Evolutionary conservation across 2,797 vertebrate species (phyloP).

Genomic region (Megaceryle alcyon): DNA sequence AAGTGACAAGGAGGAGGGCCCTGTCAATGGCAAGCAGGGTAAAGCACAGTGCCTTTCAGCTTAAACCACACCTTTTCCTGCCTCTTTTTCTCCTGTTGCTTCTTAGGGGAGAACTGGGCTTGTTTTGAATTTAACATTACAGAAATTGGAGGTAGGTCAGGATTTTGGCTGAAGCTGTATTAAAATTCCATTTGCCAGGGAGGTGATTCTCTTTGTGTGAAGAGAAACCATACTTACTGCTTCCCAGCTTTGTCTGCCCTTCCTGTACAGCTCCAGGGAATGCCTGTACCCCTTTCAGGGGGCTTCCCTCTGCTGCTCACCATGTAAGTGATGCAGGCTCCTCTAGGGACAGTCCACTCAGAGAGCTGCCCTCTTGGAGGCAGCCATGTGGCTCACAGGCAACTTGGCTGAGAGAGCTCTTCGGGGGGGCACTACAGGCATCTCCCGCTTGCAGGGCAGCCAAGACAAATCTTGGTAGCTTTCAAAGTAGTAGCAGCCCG

Average conservation of each 20-base stretch:
- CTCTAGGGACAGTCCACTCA: accelerated
- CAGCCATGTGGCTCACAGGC: accelerated
- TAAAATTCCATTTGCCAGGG: background rate
- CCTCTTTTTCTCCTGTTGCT: background rate
- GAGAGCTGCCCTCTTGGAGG: background rate
- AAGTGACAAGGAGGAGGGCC: slow-evolving; percentile 84
- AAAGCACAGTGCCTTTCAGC: background rate
- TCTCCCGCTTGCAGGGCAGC: background rate
- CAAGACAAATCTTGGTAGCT: background rate
- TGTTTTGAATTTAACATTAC: background rate
- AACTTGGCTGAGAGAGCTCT: background rate
- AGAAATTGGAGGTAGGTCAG: background rate
- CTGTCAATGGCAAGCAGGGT: slow-evolving; percentile 79
- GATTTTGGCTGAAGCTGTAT: background rate
- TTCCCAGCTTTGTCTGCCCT: background rate
- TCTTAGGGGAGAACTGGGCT: background rate
- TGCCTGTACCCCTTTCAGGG: background rate
- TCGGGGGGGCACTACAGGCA: background rate
- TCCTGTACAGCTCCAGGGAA: background rate
- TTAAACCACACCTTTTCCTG: background rate
- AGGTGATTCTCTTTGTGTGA: background rate
- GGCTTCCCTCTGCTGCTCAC: background rate
- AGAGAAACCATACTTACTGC: background rate
- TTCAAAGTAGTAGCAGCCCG: background rate
- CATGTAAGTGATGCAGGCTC: background rate